These are phyloP conservation scores for Ambastaia sidthimunki DNA, from an alignment of 2,797 vertebrate genomes.

Conservation along the genomic window DNA sequence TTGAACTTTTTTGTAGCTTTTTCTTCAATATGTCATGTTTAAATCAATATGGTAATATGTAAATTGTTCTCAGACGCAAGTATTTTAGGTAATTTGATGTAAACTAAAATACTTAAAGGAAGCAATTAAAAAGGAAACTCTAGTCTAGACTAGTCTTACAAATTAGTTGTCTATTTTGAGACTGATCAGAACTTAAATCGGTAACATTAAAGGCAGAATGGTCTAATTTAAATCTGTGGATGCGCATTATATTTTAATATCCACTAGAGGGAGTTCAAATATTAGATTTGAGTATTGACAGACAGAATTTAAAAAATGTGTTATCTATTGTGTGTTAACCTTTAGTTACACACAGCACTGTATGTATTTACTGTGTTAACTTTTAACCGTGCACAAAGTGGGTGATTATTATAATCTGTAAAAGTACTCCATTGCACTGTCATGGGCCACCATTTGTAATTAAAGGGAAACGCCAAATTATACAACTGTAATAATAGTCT, in stretches of 20 bases:
- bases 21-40: no score
- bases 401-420: not conserved
- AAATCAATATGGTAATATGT: no score
- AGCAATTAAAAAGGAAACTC: no score
- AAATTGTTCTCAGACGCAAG: no score
- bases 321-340: not conserved
- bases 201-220: no score
- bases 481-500: not conserved
- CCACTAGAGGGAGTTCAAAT: conserved; percentile 1
- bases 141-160: no score
- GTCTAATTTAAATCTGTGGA: no score
- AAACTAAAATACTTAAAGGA: no score
- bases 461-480: conserved; percentile 1
- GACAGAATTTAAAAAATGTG: not conserved
- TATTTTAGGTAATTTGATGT: no score
- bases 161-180: no score
- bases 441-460: conserved; percentile 3
- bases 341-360: not conserved
- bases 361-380: not conserved
- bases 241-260: not conserved
- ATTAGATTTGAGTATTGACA: not conserved
- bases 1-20: no score
- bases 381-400: not conserved
- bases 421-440: not conserved
- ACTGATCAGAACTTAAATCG: no score